These are phyloP conservation scores for Bufotes viridis DNA, from an alignment of 2,797 vertebrate species.

Conservation along the genomic window DNA sequence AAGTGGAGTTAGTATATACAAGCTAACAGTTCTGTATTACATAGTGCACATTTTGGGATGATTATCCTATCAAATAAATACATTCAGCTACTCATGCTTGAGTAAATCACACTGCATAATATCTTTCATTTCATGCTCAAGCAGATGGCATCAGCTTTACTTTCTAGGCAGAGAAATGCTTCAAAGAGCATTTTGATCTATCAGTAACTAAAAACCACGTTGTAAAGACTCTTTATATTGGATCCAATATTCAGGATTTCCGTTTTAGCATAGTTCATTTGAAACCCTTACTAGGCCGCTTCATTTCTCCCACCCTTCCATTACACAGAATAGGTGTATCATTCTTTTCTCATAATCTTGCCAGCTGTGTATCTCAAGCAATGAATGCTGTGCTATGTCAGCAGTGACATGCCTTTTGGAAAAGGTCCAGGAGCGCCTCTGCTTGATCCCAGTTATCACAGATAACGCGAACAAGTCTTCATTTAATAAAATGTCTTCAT, in stretches of 20 bases:
- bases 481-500: constrained; percentile 18
- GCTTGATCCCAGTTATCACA: constrained; percentile 18
- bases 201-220: constrained; percentile 52
- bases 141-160: constrained; percentile 47
- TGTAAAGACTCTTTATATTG: constrained; percentile 57
- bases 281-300: constrained; percentile 53
- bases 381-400: constrained; percentile 40
- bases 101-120: constrained; percentile 47
- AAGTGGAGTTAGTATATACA: not conserved
- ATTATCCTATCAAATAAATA: constrained; percentile 20
- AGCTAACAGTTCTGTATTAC: not conserved
- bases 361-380: constrained; percentile 38
- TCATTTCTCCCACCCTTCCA: constrained; percentile 36
- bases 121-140: constrained; percentile 50
- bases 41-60: not conserved
- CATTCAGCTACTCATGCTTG: constrained; percentile 18
- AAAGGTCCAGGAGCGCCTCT: constrained; percentile 13
- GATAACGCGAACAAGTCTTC: constrained; percentile 17
- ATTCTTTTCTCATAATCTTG: constrained; percentile 44
- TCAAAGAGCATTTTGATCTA: constrained; percentile 59
- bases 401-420: constrained; percentile 34
- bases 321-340: constrained; percentile 48
- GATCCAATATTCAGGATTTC: constrained; percentile 54
- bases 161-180: constrained; percentile 49
- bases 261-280: constrained; percentile 52